These are phyloP conservation scores for Paramisgurnus dabryanus DNA, from an alignment of 2,113 vertebrate species.

Conservation along the genomic window DNA sequence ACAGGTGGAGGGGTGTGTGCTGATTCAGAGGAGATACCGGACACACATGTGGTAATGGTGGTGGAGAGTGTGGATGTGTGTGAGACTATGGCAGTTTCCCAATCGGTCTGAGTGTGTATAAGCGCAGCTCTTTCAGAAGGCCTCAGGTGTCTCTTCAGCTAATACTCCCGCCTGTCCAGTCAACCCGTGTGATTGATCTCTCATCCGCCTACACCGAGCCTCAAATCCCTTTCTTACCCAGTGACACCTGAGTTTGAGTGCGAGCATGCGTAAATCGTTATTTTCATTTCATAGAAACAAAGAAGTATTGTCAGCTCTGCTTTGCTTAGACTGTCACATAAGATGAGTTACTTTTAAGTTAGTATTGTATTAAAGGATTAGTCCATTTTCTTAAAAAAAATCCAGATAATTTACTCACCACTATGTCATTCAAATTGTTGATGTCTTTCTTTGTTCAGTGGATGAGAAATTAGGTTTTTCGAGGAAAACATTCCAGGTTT, in stretches of 20 bases:
- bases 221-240: slow-evolving; percentile 13
- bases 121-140: background rate
- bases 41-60: slow-evolving; percentile 20
- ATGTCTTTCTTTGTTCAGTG: too few species aligned
- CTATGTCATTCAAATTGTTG: too few species aligned
- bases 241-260: background rate
- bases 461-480: too few species aligned
- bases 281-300: background rate
- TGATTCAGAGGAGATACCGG: slow-evolving; percentile 60
- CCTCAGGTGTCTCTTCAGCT: slow-evolving; percentile 35
- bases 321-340: too few species aligned
- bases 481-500: too few species aligned
- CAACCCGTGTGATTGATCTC: slow-evolving; percentile 32
- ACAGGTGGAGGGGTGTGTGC: slow-evolving; percentile 68
- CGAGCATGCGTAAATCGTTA: slow-evolving; percentile 5
- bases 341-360: too few species aligned
- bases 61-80: background rate
- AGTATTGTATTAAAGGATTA: too few species aligned
- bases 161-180: slow-evolving; percentile 27
- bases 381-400: too few species aligned
- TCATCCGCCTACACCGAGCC: background rate
- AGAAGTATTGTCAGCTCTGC: too few species aligned
- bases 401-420: too few species aligned
- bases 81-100: slow-evolving; percentile 19
- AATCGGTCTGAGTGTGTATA: slow-evolving; percentile 32